A percentile compares a stretch with the other conserved stretches of the same genome.
Conservation (phyloP, 2,888 invertebrate genomes). For the Digitonthophagus gazella region DNA sequence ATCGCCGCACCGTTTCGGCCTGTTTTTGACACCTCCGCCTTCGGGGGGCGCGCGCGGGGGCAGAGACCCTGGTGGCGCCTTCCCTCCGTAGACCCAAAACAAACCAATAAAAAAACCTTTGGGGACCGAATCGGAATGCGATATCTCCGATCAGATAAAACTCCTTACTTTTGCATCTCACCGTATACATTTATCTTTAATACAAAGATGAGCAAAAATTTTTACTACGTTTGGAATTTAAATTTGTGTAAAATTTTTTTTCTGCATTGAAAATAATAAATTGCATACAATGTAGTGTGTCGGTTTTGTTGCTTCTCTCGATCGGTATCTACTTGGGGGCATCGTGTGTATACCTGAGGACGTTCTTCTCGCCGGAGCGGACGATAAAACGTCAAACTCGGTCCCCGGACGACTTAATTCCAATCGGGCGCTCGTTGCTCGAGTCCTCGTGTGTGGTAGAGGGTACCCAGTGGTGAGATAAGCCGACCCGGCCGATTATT, state of each 20-base stretch:
- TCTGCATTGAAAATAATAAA: too few species aligned
- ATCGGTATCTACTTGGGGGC: neutral
- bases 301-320: neutral
- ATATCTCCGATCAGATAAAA: neutral
- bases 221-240: too few species aligned
- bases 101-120: neutral
- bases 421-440: neutral
- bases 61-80: neutral
- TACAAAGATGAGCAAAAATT: neutral
- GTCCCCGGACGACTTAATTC: neutral
- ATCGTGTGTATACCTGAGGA: neutral
- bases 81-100: neutral
- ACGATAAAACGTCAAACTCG: neutral
- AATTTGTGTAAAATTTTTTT: too few species aligned
- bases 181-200: neutral
- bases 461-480: constrained; percentile 17
- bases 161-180: neutral
- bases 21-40: constrained; percentile 17
- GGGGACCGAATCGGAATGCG: neutral
- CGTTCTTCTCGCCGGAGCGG: neutral
- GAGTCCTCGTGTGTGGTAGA: constrained; percentile 11
- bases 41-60: neutral
- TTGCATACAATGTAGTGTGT: too few species aligned
- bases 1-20: constrained; percentile 14
- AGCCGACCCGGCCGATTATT: constrained; percentile 46